Evolutionary conservation across 2,113 vertebrate genomes (phyloP).

Genomic region (Poecile atricapillus): DNA sequence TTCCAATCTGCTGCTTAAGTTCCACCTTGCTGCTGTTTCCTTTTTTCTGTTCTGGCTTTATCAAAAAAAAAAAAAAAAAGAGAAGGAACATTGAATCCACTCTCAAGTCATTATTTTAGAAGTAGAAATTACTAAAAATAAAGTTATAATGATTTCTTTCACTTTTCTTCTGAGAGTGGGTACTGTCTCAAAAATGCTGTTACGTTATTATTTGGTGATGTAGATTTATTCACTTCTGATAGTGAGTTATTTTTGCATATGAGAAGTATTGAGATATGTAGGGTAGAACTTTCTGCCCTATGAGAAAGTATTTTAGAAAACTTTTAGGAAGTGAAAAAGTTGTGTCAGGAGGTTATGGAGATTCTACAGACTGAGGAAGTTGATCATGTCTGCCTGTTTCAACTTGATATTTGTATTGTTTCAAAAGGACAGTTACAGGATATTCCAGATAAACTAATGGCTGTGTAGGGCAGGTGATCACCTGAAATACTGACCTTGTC

Average conservation of each 20-base stretch:
- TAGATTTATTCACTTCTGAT: background rate
- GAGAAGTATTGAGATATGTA: background rate
- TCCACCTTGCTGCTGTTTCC: background rate
- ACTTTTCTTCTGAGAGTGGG: background rate
- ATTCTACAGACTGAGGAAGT: background rate
- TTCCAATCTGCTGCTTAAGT: background rate
- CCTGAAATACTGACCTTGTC: background rate
- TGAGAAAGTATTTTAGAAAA: background rate
- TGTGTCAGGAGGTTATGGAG: background rate
- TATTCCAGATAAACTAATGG: background rate
- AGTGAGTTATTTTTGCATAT: background rate
- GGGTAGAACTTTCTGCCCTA: background rate
- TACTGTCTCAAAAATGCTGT: background rate
- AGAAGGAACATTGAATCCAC: background rate
- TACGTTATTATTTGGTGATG: background rate
- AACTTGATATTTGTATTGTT: background rate
- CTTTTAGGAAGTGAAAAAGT: background rate
- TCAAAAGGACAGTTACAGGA: background rate
- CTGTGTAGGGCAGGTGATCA: background rate
- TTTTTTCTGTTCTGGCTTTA: background rate
- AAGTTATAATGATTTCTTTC: background rate
- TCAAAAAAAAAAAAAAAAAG: background rate
- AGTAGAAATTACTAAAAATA: background rate
- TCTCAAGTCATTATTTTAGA: background rate
- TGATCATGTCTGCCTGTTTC: background rate